Evolutionary conservation across 2,113 vertebrate species (phyloP).

Genomic region (Platysteira castanea): DNA sequence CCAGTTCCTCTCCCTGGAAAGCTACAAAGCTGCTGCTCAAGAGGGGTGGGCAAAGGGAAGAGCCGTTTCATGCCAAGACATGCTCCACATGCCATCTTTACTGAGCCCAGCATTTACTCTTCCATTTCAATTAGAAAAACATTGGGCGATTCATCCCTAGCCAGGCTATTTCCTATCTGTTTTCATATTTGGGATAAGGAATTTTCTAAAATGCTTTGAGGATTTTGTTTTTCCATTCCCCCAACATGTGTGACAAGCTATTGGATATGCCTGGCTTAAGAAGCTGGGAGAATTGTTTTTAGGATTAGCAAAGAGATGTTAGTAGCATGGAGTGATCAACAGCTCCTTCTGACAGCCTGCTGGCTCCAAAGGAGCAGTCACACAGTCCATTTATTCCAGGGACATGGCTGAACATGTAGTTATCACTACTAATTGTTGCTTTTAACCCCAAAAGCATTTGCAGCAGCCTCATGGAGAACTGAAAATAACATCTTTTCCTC

Average conservation of each 20-base stretch:
- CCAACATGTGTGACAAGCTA: not conserved
- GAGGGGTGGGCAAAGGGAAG: slow-evolving; percentile 12
- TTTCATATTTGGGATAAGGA: slow-evolving; percentile 8
- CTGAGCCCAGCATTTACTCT: not conserved
- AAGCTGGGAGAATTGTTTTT: not conserved
- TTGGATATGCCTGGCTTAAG: not conserved
- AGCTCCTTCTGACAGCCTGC: slow-evolving; percentile 9
- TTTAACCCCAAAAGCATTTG: slow-evolving; percentile 13
- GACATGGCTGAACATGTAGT: not conserved
- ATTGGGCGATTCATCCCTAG: slow-evolving; percentile 25
- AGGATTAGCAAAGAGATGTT: slow-evolving; percentile 4
- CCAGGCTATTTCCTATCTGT: slow-evolving; percentile 36
- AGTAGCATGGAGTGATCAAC: not conserved
- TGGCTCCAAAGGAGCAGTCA: not conserved
- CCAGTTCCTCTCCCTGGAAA: slow-evolving; percentile 57
- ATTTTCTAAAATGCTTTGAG: slow-evolving; percentile 40
- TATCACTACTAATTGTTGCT: slow-evolving; percentile 18
- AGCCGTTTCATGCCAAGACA: slow-evolving; percentile 6
- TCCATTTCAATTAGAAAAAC: slow-evolving; percentile 9
- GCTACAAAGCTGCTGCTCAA: slow-evolving; percentile 3
- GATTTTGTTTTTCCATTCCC: not conserved
- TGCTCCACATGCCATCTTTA: slow-evolving; percentile 24
- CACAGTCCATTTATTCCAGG: not conserved
- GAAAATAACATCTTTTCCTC: not conserved
- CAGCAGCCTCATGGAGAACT: not conserved